Percentiles rank a stretch among this genome's conserved stretches.
These are phyloP conservation scores for Moxostoma hubbsi DNA, from an alignment of 2,797 vertebrate genomes.

Conservation along the genomic window DNA sequence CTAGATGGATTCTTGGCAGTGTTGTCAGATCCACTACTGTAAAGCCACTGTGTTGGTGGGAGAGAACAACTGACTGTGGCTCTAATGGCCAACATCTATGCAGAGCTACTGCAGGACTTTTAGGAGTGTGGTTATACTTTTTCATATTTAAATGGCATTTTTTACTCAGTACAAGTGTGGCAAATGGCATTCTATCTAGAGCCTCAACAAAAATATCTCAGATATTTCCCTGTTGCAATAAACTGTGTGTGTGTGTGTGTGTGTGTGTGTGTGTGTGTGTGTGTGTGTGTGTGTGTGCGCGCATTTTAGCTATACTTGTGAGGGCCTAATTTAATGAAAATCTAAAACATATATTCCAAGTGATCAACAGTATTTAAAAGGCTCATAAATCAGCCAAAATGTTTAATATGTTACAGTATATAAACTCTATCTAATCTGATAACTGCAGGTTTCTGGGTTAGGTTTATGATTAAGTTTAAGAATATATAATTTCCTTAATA, in stretches of 20 bases:
- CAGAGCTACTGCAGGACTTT: not conserved
- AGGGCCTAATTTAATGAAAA: no score
- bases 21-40: conserved; percentile 46
- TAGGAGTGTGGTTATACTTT: not conserved
- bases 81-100: conserved; percentile 1
- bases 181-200: not conserved
- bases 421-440: no score
- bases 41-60: conserved; percentile 27
- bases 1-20: no score
- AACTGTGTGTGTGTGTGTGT: not conserved
- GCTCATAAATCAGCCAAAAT: no score
- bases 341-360: no score
- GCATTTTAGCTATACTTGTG: not conserved
- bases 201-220: not conserved
- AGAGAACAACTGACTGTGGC: not conserved
- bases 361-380: no score
- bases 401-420: no score
- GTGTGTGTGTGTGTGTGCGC: not conserved
- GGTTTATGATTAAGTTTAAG: no score
- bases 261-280: conserved; percentile 1
- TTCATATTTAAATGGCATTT: conserved; percentile 3
- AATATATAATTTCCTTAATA: no score
- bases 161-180: not conserved
- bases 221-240: not conserved
- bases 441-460: no score